phyloP scores from a whole-genome alignment of 2,888 invertebrate species.

The Stomorhina lunata region DNA sequence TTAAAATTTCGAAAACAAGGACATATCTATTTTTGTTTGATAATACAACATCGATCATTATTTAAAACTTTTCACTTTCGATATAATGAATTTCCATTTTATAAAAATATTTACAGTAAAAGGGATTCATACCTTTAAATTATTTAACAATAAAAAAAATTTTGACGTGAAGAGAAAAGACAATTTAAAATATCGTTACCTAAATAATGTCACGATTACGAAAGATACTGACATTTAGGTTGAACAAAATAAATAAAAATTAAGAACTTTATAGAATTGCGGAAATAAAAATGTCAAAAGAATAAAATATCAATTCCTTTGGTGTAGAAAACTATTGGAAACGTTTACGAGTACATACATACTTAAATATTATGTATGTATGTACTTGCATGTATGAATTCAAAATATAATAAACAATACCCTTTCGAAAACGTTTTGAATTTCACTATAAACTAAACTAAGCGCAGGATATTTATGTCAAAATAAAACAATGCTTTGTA shows the following conservation, averaged over 20 bases:
- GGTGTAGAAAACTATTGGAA: background rate
- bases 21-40: too few species aligned
- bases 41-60: too few species aligned
- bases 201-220: background rate
- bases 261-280: slow-evolving; percentile 7
- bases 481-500: background rate
- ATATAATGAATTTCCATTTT: too few species aligned
- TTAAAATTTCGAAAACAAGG: too few species aligned
- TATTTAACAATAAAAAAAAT: slow-evolving; percentile 1
- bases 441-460: background rate
- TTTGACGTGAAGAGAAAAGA: slow-evolving; percentile 29
- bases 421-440: slow-evolving; percentile 20
- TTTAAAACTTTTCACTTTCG: too few species aligned
- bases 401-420: slow-evolving; percentile 21
- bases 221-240: slow-evolving; percentile 11
- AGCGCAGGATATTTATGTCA: slow-evolving; percentile 28
- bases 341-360: background rate
- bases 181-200: slow-evolving; percentile 14
- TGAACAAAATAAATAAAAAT: slow-evolving; percentile 10
- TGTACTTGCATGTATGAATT: background rate
- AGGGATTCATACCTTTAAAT: too few species aligned
- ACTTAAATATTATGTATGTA: background rate
- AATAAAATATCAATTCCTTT: background rate
- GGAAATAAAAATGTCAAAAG: slow-evolving; percentile 51
- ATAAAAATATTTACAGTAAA: too few species aligned